Base-by-base conservation (phyloP, 2,888 invertebrate species). In the Agonopterix subpropinquella region DNA sequence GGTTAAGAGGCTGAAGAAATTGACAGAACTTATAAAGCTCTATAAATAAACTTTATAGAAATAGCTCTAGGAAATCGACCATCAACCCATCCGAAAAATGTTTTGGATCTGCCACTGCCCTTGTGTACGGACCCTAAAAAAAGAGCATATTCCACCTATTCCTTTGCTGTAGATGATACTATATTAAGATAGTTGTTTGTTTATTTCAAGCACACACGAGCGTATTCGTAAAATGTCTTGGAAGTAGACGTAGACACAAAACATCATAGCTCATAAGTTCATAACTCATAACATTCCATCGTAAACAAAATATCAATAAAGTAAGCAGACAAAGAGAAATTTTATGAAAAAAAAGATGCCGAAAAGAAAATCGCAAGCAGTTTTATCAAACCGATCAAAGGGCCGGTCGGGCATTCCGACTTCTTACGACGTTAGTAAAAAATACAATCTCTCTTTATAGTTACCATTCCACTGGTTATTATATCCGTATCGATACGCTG, bases 361-460 rank as follows among this genome's bases (percentile, higher is more conserved):
- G 52, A 67, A 70, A 70, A 65, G 63, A 76, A 80, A 77, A 81
- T 81, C 71, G 80, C 80, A 65, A 70, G 78, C 77, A 77, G 70
- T 83, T 86, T 83, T 85, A 86, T 85, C 83, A 83, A 82, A 83
- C 73, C 83, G 85, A 87, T 87, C 86, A 86, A 88, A 87, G 87
- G 87, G 79, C 79, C 83, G 80, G 75, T 73, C 82, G 80, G 79
- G 76, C 85, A 84, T 87, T 87, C 86, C 86, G 75, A 85, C 77
- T 82, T 80, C 85, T 86, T 87, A 87, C 80, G 87, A 87, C 83
- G 85, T 82, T 86, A 87, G 84, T 87, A 87, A 87, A 87, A 85
- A 87, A 86, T 81, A 87, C 86, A 87, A 87, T 87, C 86, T 87
- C 75, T 80, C 87, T 87, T 87, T 87, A 87, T 87, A 87, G 87